Base-by-base conservation (phyloP, 2,113 vertebrate species). In the Rynchops niger region DNA sequence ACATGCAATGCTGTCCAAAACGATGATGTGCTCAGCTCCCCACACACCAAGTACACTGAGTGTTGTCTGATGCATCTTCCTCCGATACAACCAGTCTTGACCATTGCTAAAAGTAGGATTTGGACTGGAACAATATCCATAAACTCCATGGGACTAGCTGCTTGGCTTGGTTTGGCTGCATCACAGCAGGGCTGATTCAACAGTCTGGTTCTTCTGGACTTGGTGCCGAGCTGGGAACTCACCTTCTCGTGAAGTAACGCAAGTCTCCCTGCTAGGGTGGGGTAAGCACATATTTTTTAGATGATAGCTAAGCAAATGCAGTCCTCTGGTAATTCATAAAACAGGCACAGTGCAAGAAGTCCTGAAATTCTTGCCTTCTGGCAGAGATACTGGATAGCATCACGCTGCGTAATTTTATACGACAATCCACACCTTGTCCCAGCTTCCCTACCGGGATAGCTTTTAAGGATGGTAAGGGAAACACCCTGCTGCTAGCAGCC, bases 301-400 rank as follows among this genome's bases (percentile, higher is more conserved):
- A 34, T 88, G 81, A 94, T 34, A 82, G 29, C 63, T 50, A 43
- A 6, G 14, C 26, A 82, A 85, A 77, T 11, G 4, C 77, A 72
- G 81, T 45, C 20, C 40, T 95, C 70, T 36, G 27, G 50, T 91
- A 82, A 93, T 88, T 90, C 50, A 62, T 91, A 55, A 91, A 82
- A 23, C 42, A 89, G 53, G 8, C 30, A 42, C 6, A 3, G 32
- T 50, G 40, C 56, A 69, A 79, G 70, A 65, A 87, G 56, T 43
- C 52, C 69, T 69, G n/a, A 53, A 84, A 82, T 91, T 70, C 73
- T 53, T 95, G 22, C 23, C 29, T 79, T 82, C 89, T 96, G 93
- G 91, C 78, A 82, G 40, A 85, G 27, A 38, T 17, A 20, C 8
- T 5, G 4, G 16, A 61, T 58, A 79, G 18, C 58, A 79, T 90